phyloP scores from a whole-genome alignment of 2,888 invertebrate species.

The Drosophila putrida region DNA sequence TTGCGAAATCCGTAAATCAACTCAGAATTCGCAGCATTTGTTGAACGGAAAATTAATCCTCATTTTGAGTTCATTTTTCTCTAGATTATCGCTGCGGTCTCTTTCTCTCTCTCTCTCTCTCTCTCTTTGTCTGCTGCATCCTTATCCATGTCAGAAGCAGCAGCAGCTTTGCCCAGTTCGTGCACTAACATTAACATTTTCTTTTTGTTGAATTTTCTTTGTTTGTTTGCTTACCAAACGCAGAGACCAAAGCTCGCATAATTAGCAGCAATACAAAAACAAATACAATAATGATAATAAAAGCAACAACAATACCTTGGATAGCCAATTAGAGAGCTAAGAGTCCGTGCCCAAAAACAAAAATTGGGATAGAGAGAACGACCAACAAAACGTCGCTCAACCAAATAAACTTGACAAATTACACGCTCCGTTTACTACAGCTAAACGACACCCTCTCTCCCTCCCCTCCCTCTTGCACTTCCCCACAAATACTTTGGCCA shows the following conservation, averaged over 20 bases:
- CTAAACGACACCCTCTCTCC: constrained; percentile 1
- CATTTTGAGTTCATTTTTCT: constrained; percentile 51
- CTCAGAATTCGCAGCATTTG: background rate
- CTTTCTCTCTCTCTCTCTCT: background rate
- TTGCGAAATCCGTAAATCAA: too few species aligned
- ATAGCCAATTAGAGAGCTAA: constrained; percentile 58
- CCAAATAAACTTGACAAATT: constrained; percentile 80
- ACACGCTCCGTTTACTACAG: constrained; percentile 65
- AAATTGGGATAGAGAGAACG: background rate
- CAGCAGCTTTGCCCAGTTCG: constrained; percentile 39
- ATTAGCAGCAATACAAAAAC: constrained; percentile 57
- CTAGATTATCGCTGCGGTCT: constrained; percentile 50
- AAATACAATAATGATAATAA: constrained; percentile 21
- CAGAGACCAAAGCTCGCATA: constrained; percentile 67
- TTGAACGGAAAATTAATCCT: constrained; percentile 57
- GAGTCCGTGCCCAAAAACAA: constrained; percentile 28
- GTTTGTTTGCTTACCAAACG: constrained; percentile 50
- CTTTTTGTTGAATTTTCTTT: constrained; percentile 26
- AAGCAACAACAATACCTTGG: constrained; percentile 29
- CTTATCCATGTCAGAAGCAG: constrained; percentile 28
- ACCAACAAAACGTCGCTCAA: constrained; percentile 58
- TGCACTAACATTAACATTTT: constrained; percentile 69
- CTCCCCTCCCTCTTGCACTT: background rate
- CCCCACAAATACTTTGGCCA: constrained; percentile 12
- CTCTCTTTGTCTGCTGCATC: background rate